These are phyloP conservation scores for Petrosia ficiformis DNA, from an alignment of 37 sponge, comb jelly and placozoan genomes.

Conservation along the genomic window DNA sequence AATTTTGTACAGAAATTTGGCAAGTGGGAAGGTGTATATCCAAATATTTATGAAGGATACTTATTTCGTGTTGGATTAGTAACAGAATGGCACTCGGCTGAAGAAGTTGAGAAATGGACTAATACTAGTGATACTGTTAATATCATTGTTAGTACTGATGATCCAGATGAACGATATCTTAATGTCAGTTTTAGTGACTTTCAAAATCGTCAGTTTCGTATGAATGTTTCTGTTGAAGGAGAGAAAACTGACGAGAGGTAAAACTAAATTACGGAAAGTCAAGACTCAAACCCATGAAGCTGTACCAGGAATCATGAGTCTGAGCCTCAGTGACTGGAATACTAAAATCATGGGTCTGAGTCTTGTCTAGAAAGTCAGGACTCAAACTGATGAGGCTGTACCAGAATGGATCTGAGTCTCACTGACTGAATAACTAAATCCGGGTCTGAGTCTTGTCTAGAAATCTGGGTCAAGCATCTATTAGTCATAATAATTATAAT, in stretches of 20 bases:
- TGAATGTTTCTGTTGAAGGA: slow-evolving; percentile 31
- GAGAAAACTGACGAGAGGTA: slow-evolving; percentile 20
- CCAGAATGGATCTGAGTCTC: too few species aligned
- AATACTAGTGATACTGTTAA: neutral
- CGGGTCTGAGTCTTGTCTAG: too few species aligned
- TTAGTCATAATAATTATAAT: neutral
- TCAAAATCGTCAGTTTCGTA: slow-evolving; percentile 20
- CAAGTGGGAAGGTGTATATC: slow-evolving; percentile 46
- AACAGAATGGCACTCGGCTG: slow-evolving; percentile 39
- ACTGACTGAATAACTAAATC: too few species aligned
- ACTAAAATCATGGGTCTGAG: too few species aligned
- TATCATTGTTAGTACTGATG: slow-evolving; percentile 20
- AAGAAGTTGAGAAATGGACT: slow-evolving; percentile 24
- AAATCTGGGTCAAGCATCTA: neutral
- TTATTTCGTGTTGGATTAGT: slow-evolving; percentile 43
- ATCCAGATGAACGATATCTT: slow-evolving; percentile 14
- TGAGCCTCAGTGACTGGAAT: too few species aligned
- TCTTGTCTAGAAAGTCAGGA: too few species aligned
- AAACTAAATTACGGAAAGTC: neutral
- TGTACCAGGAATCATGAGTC: too few species aligned
- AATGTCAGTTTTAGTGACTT: slow-evolving; percentile 8
- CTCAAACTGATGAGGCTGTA: too few species aligned
- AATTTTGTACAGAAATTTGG: slow-evolving; percentile 41
- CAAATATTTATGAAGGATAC: slow-evolving; percentile 54
- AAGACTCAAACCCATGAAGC: too few species aligned